Base-by-base conservation (phyloP, 2,888 invertebrate genomes). In the Protophormia terraenovae region DNA sequence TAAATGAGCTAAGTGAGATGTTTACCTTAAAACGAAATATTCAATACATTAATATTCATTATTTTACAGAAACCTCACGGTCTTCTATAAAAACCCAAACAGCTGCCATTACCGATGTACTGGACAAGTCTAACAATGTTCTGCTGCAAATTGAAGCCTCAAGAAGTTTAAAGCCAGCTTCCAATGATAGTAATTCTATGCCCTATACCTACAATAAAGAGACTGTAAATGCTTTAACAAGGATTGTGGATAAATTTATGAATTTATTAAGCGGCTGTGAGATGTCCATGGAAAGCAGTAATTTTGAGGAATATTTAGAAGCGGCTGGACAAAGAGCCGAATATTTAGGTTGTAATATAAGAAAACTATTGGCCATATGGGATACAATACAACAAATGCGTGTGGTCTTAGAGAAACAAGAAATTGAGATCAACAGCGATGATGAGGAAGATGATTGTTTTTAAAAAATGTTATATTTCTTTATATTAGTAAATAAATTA, bases 51-150 rank as follows among this genome's bases (percentile, higher is more conserved):
- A 35, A 19, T 41, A 19, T 5, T 53, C 6, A 35, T 8, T 14
- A 24, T 32, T 29, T 27, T 50, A 0, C 29, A 91, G 91, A 22
- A 24, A 62, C 50, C 2, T 66, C 87, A 12, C 89, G 88, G 1
- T 79, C 86, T 24, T 87, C 88, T 0, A 88, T 90, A 87, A 69
- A 72, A 16, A 62, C 58, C 0, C 92, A 92, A 66, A 80, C 87
- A 0, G 76, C 35, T 12, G 87, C 87, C 16, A 90, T 92, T 1
- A 80, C 87, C 0, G 91, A 92, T 50, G 89, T 92, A 0, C 75
- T 89, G 69, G 91, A 92, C 2, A 91, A 90, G 35, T 90, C 91
- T 0, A 92, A 92, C 71, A 90, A 89, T 66, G 89, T 89, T 0
- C 86, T 92, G 5, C 81, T 92, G 19, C 90, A 91, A 64, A 88